Evolutionary conservation across 2,888 invertebrate genomes (phyloP), one percentile per base, ranked within the genome.

Genomic region (Anorthoa munda): DNA sequence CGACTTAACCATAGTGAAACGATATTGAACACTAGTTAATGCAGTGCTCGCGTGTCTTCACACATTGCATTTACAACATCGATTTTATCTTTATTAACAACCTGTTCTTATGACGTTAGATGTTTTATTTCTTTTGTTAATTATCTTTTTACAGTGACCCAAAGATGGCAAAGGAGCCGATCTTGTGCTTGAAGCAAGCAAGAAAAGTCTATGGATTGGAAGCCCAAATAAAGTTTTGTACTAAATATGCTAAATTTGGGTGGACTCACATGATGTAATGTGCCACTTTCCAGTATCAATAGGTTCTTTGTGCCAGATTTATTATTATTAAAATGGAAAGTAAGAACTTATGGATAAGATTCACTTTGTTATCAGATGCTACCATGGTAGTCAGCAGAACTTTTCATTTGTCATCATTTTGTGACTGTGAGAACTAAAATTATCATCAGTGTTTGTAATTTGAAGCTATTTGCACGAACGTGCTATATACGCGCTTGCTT

Each of bases 41-140:
- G 50, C 53, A 58, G 56, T 23, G 23, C 66, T 85, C 63, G 81
- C 81, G 81, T 85, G 86, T 75, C 77, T 53, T 64, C 3, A 67
- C 46, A 65, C 39, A 63, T 65, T 45, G 75, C 59, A 72, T 68
- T 61, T 59, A 18, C 46, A 61, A n/a, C 55, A 79, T 79, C 71
- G 76, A 83, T 85, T 80, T 78, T 74, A 64, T 72, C 26, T 75
- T 69, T 63, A 76, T 69, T 60, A 81, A 51, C 17, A 26, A 58
- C 15, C 23, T 39, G 17, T 75, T 60, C 4, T 39, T 50, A 46
- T 70, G 53, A 67, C 23, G 23, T 66, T 48, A 21, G 11, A 4
- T 50, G 9, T 15, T 0, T 2, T 59, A 31, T 18, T 31, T 48
- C 39, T 9, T 58, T 26, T 26, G 39, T n/a, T 31, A 18, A 31